Conservation (phyloP, 2,888 invertebrate genomes). For the Gerris lacustris region DNA sequence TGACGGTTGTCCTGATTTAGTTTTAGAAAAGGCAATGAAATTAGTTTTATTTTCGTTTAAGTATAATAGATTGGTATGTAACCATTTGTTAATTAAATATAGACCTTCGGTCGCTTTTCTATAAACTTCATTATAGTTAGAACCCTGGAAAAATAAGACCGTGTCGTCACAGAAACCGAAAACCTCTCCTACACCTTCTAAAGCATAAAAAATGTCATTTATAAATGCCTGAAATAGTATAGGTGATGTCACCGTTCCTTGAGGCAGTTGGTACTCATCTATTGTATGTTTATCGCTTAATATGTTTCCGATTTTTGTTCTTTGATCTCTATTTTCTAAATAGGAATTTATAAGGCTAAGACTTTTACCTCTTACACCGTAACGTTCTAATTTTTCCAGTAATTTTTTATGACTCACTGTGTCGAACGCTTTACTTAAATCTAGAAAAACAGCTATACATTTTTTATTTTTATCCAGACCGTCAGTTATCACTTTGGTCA, state of each 20-base stretch:
- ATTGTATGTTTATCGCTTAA: not conserved
- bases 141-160: slow-evolving; percentile 11
- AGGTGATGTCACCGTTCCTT: slow-evolving; percentile 18
- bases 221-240: slow-evolving; percentile 11
- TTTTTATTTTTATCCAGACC: slow-evolving; percentile 7
- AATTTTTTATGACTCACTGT: slow-evolving; percentile 17
- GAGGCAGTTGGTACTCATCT: slow-evolving; percentile 6
- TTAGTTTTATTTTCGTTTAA: slow-evolving; percentile 10
- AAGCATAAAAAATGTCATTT: slow-evolving; percentile 12
- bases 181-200: not conserved
- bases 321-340: slow-evolving; percentile 12
- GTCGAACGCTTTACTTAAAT: slow-evolving; percentile 22
- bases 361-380: slow-evolving; percentile 18
- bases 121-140: not conserved
- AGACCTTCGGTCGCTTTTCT: not conserved
- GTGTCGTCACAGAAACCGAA: slow-evolving; percentile 11
- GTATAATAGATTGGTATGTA: slow-evolving; percentile 7
- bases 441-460: slow-evolving; percentile 15
- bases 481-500: slow-evolving; percentile 12
- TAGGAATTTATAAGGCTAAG: slow-evolving; percentile 12
- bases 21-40: not conserved
- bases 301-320: slow-evolving; percentile 7
- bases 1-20: not conserved
- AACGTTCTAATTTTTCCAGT: slow-evolving; percentile 8
- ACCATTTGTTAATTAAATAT: slow-evolving; percentile 3